Base-by-base conservation (phyloP, 2,888 invertebrate genomes). In the Eupeodes luniger region DNA sequence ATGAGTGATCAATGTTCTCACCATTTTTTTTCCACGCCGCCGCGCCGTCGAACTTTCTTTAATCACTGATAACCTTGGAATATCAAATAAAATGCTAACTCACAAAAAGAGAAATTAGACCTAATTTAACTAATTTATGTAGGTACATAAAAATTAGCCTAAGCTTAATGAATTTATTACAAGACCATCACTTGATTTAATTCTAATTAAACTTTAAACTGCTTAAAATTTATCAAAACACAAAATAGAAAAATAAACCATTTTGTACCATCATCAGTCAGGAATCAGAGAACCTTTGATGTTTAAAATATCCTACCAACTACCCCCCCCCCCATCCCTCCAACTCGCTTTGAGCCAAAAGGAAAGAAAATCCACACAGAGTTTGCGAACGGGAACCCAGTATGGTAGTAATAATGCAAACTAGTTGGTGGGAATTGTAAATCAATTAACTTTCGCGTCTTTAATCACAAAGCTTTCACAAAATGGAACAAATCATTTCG, bases 381-480 rank as follows among this genome's bases (percentile, higher is more conserved):
- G 27, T 27, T 1, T 27, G 0, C 27, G 27, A 27, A 27, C 27
- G 1, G 2, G 2, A 27, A 27, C 27, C 27, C 27, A 27, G 27
- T 27, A 27, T 27, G 3, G 27, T 40, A 14, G 36, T 57, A 83
- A 76, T 66, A 85, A 88, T 81, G 88, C 81, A 88, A 88, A 88
- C 85, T 88, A 85, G 77, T 72, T 75, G 57, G 53, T 78, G 16
- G 59, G 85, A 88, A 88, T 85, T 88, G 85, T 81, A 88, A 88
- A 85, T 88, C 88, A 88, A 88, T 88, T 88, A 88, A 88, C 88
- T 88, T 88, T 75, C 67, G 85, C 78, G 85, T 72, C 77, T 85
- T 75, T 88, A 88, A 88, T 88, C 85, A 88, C 81, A 88, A 85
- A 67, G 85, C 85, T 55, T 64, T 67, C 81, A 67, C 76, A 84